Conservation (phyloP, 2,797 vertebrate species). For the Decapterus maruadsi region DNA sequence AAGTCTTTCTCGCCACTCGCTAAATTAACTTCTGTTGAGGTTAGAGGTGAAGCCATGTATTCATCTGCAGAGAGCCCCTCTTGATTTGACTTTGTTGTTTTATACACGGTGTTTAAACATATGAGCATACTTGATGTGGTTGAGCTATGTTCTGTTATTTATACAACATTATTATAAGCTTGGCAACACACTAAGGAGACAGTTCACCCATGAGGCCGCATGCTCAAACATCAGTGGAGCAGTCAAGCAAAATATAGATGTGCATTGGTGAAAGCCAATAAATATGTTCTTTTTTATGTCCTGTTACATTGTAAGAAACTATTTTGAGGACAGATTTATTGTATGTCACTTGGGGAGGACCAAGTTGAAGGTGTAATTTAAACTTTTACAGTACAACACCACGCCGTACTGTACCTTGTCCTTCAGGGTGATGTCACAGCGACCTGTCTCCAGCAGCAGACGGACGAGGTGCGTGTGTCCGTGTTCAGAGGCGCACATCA, state of each 20-base stretch:
- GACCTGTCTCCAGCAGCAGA: conserved; percentile 90
- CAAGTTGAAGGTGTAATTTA: background rate
- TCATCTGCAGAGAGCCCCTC: background rate
- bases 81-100: background rate
- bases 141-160: conserved; percentile 9
- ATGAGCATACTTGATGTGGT: background rate
- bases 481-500: conserved; percentile 94
- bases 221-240: background rate
- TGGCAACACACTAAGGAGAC: conserved; percentile 2
- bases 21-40: background rate
- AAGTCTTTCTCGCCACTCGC: background rate
- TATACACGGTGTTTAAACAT: background rate
- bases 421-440: conserved; percentile 86
- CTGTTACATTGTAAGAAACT: background rate
- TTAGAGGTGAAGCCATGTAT: background rate
- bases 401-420: conserved; percentile 91
- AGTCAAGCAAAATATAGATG: background rate
- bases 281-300: background rate
- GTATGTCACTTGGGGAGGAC: background rate
- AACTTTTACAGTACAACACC: background rate
- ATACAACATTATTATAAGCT: conserved; percentile 2
- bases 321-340: background rate
- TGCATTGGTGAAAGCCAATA: background rate
- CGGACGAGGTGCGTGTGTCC: conserved; percentile 90
- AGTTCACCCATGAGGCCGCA: background rate